Evolutionary conservation across 2,888 invertebrate genomes (phyloP).

Genomic region (Onthophagus sagittarius): DNA sequence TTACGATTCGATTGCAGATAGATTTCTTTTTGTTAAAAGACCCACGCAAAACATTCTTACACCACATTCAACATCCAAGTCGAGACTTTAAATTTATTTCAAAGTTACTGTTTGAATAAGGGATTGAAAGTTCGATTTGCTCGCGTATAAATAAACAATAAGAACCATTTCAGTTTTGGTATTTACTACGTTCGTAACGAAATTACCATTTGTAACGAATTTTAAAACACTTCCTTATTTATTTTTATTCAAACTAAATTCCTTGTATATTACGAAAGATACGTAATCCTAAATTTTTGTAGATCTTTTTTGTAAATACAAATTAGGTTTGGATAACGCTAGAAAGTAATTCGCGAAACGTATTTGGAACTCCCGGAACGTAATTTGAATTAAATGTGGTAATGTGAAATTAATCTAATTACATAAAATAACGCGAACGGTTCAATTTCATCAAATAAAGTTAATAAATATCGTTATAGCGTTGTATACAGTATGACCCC

Average conservation of each 20-base stretch:
- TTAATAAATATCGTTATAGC: no score
- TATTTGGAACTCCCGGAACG: neutral
- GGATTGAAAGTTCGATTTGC: neutral
- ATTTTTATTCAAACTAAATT: neutral
- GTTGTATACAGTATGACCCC: no score
- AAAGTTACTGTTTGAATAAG: neutral
- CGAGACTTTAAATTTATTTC: neutral
- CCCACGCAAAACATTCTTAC: neutral
- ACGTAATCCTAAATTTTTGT: neutral
- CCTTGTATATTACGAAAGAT: neutral
- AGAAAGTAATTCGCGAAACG: neutral
- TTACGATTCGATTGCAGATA: neutral
- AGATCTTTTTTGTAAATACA: neutral
- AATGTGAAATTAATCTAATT: neutral
- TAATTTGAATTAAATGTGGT: neutral
- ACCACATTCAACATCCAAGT: neutral
- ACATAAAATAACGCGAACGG: neutral
- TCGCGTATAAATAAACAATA: neutral
- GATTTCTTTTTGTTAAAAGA: neutral
- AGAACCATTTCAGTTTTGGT: neutral
- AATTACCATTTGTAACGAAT: neutral
- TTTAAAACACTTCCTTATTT: neutral
- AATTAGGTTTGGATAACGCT: neutral
- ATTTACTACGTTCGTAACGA: no score
- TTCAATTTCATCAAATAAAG: no score